phyloP scores from a whole-genome alignment of 2,797 vertebrate genomes.

The Mormyrus hasselquistii region DNA sequence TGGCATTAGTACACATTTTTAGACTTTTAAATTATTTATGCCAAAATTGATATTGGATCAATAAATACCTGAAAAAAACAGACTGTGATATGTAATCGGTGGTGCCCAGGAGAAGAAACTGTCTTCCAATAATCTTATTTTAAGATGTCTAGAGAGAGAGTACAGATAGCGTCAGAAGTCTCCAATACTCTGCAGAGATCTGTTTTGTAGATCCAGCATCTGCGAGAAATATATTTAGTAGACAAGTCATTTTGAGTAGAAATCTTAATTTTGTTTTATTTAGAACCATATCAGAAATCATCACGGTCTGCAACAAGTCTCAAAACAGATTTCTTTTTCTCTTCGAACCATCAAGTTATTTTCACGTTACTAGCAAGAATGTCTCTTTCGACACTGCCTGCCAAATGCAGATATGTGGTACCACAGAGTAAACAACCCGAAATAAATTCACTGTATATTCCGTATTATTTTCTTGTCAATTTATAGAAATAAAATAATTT shows the following conservation, averaged over 20 bases:
- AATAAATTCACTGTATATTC: neutral
- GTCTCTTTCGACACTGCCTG: neutral
- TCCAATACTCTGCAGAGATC: neutral
- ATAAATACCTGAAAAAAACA: neutral
- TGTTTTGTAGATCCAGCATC: neutral
- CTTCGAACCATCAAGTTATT: neutral
- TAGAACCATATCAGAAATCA: neutral
- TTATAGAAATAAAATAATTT: neutral
- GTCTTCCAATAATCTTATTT: neutral
- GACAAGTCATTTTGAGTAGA: neutral
- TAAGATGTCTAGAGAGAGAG: neutral
- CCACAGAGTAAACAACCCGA: neutral
- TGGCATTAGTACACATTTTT: neutral
- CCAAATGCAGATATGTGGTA: neutral
- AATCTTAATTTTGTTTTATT: neutral
- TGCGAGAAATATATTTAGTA: neutral
- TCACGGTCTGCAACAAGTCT: neutral
- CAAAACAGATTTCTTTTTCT: neutral
- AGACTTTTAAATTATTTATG: neutral
- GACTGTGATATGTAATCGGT: neutral
- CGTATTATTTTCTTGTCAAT: neutral
- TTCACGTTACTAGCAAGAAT: neutral
- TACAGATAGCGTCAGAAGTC: neutral
- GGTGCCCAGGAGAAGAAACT: neutral
- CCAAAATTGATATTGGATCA: neutral